Evolutionary conservation across 2,888 invertebrate genomes (phyloP).

Genomic region (Zaprionus lineosus): DNA sequence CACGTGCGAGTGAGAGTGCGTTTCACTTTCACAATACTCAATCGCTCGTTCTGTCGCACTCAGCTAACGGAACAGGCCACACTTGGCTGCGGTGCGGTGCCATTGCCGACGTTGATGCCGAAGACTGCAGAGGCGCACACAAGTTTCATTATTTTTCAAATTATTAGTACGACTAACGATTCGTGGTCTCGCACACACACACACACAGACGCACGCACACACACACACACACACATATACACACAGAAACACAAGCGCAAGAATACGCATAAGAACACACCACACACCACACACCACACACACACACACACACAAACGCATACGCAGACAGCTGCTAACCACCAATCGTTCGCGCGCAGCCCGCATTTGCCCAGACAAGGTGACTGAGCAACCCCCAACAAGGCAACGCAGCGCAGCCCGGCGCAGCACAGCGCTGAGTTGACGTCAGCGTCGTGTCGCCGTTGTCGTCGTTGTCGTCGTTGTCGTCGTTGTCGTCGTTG

Average conservation of each 20-base stretch:
- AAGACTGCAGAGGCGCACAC: slow-evolving; percentile 17
- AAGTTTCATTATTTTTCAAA: slow-evolving; percentile 78
- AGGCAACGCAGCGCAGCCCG: slow-evolving; percentile 11
- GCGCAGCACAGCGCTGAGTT: slow-evolving; percentile 11
- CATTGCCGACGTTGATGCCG: neutral
- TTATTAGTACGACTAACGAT: slow-evolving; percentile 80
- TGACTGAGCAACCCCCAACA: slow-evolving; percentile 41
- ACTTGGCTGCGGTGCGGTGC: neutral
- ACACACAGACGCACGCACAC: slow-evolving; percentile 16
- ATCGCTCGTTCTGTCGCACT: slow-evolving; percentile 37
- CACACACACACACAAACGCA: neutral
- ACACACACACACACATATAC: slow-evolving; percentile 7
- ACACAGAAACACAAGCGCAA: neutral
- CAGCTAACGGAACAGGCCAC: slow-evolving; percentile 5
- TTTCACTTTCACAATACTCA: slow-evolving; percentile 37
- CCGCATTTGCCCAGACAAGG: slow-evolving; percentile 60
- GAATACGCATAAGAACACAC: slow-evolving; percentile 20
- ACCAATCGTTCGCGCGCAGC: slow-evolving; percentile 74
- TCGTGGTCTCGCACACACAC: slow-evolving; percentile 69
- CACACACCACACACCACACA: slow-evolving; percentile 3
- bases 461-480: slow-evolving; percentile 10
- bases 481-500: slow-evolving; percentile 27
- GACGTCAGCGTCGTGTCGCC: slow-evolving; percentile 4
- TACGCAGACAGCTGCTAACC: slow-evolving; percentile 47
- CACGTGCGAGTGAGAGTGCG: slow-evolving; percentile 30